These are phyloP conservation scores for Ctenoplectra terminalis DNA, from an alignment of 1,140 invertebrate species.

Conservation along the genomic window DNA sequence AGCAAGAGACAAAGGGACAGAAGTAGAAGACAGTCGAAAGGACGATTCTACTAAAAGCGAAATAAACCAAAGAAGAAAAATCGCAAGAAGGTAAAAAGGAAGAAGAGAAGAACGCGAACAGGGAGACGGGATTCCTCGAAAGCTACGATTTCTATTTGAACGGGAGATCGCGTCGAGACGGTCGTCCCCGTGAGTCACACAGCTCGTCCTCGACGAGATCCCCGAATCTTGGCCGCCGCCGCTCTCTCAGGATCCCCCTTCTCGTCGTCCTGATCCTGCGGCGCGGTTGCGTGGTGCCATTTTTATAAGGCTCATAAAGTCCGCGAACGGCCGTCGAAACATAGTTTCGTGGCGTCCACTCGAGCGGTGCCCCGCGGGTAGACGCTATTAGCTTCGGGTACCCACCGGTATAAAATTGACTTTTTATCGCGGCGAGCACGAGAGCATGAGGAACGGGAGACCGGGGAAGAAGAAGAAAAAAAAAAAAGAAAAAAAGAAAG, in stretches of 20 bases:
- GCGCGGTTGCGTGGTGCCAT: constrained; percentile 67
- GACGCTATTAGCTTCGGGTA: constrained; percentile 68
- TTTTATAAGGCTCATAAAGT: constrained; percentile 79
- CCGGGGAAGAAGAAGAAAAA: background rate
- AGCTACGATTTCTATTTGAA: constrained; percentile 48
- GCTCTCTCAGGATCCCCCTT: constrained; percentile 18
- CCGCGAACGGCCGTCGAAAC: constrained; percentile 60
- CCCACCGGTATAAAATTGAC: constrained; percentile 76
- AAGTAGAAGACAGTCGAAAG: background rate
- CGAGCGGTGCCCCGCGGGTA: constrained; percentile 38
- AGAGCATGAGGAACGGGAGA: constrained; percentile 10
- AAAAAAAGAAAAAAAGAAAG: background rate
- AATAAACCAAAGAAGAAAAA: too few relatives aligned
- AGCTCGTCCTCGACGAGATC: constrained; percentile 38
- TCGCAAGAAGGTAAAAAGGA: background rate
- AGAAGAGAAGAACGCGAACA: background rate
- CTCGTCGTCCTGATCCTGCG: constrained; percentile 20
- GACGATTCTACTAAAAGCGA: background rate
- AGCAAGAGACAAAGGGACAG: background rate
- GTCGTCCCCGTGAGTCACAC: constrained; percentile 35
- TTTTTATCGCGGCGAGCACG: constrained; percentile 74
- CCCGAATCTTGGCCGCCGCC: constrained; percentile 23
- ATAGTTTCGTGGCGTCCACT: constrained; percentile 48
- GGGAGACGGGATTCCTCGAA: constrained; percentile 46
- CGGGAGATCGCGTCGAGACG: constrained; percentile 12